A percentile compares a stretch with the other conserved stretches of the same genome.
phyloP scores from a whole-genome alignment of 2,888 invertebrate genomes.

The Gandaritis pyraliata region DNA sequence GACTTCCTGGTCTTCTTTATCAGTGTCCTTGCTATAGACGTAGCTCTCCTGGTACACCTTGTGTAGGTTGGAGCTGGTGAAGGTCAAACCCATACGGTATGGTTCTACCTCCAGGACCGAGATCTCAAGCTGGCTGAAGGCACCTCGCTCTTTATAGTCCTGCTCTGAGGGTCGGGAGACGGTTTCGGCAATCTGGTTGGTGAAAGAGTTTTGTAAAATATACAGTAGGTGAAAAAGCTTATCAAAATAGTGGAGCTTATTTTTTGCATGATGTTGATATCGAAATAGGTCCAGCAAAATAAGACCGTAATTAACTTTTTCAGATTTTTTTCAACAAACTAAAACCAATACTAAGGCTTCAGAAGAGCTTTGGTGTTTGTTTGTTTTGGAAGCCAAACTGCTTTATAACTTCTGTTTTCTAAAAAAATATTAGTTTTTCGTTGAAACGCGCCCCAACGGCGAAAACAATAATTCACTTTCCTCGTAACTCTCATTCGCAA shows the following conservation, averaged over 20 bases:
- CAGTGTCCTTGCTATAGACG: slow-evolving; percentile 55
- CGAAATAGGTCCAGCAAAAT: too few relatives aligned
- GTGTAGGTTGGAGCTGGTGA: slow-evolving; percentile 67
- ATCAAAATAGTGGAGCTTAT: too few relatives aligned
- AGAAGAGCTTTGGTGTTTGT: too few relatives aligned
- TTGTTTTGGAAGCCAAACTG: too few relatives aligned
- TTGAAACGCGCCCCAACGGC: not conserved
- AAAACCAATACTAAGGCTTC: too few relatives aligned
- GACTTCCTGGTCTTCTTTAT: slow-evolving; percentile 62
- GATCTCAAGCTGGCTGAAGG: slow-evolving; percentile 74
- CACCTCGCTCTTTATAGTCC: slow-evolving; percentile 74
- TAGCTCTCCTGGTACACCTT: slow-evolving; percentile 65
- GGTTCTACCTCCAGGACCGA: slow-evolving; percentile 68
- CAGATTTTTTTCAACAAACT: too few relatives aligned
- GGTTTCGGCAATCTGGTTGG: slow-evolving; percentile 73
- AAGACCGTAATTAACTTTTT: too few relatives aligned
- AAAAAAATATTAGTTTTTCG: not conserved
- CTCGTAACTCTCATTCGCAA: slow-evolving; percentile 7
- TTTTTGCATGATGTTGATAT: too few relatives aligned
- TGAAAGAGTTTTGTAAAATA: not conserved
- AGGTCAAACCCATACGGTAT: slow-evolving; percentile 69
- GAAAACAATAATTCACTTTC: slow-evolving; percentile 16
- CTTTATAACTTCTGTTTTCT: not conserved
- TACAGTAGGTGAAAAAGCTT: too few relatives aligned
- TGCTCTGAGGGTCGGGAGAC: slow-evolving; percentile 65